A percentile compares a stretch with the other conserved stretches of the same genome.
phyloP scores from a whole-genome alignment of 2,797 vertebrate genomes.

The Chrosomus eos region DNA sequence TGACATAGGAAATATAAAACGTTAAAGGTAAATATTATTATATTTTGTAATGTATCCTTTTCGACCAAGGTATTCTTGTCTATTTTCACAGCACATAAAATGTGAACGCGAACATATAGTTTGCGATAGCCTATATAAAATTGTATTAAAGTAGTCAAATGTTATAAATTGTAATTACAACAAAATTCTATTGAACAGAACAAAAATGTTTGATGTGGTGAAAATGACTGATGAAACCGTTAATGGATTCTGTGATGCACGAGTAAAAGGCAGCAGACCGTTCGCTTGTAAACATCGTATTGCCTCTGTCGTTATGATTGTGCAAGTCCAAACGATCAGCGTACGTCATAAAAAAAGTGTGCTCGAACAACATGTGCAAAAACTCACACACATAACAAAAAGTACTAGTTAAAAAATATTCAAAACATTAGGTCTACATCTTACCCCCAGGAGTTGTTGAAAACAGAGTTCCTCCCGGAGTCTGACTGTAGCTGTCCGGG shows the following conservation, averaged over 20 bases:
- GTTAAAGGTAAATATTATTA: neutral
- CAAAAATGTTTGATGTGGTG: neutral
- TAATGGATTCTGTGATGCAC: neutral
- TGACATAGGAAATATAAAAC: neutral
- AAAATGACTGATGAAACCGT: neutral
- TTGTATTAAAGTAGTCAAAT: neutral
- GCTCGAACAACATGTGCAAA: neutral
- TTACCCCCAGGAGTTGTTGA: slow-evolving; percentile 68
- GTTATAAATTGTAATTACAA: neutral
- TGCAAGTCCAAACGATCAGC: neutral
- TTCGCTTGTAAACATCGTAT: neutral
- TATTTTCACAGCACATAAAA: no score
- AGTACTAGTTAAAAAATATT: neutral
- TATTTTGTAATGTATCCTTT: neutral
- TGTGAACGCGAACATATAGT: neutral
- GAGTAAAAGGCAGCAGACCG: neutral
- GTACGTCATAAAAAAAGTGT: neutral
- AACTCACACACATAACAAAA: no score
- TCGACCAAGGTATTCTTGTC: neutral
- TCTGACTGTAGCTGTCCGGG: slow-evolving; percentile 67
- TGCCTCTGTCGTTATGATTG: neutral
- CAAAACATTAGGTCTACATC: neutral
- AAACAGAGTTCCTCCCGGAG: slow-evolving; percentile 64
- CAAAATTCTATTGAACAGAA: no score
- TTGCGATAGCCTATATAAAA: neutral